Conservation (phyloP, 2,113 vertebrate genomes). For the Leptobrachium leishanense region DNA sequence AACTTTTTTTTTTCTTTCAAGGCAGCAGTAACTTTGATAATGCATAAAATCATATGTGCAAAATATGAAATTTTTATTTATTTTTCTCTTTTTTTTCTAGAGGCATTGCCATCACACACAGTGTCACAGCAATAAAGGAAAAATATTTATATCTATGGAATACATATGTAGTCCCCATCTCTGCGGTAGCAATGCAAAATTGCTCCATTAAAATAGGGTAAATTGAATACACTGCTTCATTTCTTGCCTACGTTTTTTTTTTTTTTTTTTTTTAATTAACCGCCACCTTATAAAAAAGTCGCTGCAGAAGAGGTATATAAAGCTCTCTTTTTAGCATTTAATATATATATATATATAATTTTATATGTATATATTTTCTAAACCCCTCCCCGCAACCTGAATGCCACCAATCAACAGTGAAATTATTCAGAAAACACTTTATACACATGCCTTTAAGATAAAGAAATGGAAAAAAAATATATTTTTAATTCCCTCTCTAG, state of each 20-base stretch:
- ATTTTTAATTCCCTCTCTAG: conserved; percentile 54
- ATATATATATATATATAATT: conserved; percentile 19
- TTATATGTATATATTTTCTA: background rate
- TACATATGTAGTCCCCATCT: conserved; percentile 53
- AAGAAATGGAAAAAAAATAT: conserved; percentile 20
- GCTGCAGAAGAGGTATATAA: conserved; percentile 81
- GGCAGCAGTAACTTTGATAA: conserved; percentile 81
- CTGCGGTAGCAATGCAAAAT: conserved; percentile 6
- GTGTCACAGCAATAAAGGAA: conserved; percentile 67
- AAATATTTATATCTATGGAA: conserved; percentile 68
- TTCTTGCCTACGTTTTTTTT: conserved; percentile 11
- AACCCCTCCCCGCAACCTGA: conserved; percentile 43
- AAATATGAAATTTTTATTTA: conserved; percentile 67
- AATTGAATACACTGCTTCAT: conserved; percentile 43
- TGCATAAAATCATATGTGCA: conserved; percentile 85
- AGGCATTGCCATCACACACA: conserved; percentile 69
- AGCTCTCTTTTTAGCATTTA: conserved; percentile 56
- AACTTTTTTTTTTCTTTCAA: conserved; percentile 80
- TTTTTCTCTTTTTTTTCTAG: conserved; percentile 37
- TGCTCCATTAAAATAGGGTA: conserved; percentile 66
- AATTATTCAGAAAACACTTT: conserved; percentile 17
- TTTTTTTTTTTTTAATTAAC: conserved; percentile 64
- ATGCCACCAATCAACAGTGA: conserved; percentile 61
- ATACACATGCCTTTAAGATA: conserved; percentile 56
- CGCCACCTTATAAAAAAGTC: conserved; percentile 62